phyloP scores from a whole-genome alignment of 35 echinoderm and acorn worm species.

The Anneissia japonica region DNA sequence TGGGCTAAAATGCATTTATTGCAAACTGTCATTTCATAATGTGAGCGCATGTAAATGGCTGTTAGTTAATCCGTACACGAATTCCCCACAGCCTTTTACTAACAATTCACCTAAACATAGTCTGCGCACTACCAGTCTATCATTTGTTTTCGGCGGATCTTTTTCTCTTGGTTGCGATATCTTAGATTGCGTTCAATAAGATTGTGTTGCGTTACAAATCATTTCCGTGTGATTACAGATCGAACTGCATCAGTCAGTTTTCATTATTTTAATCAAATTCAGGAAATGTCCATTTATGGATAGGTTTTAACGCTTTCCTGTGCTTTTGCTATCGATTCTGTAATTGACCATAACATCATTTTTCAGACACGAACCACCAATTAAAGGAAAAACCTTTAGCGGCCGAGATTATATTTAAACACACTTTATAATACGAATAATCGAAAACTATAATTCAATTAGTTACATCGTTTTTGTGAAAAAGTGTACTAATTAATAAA shows the following conservation, averaged over 20 bases:
- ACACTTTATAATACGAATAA: neutral
- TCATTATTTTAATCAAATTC: neutral
- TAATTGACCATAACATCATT: neutral
- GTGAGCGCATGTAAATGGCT: neutral
- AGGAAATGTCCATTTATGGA: conserved; percentile 1
- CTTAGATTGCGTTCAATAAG: neutral
- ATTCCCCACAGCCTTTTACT: neutral
- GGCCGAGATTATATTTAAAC: neutral
- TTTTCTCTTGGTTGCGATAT: no score
- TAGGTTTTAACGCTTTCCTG: neutral
- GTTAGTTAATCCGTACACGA: neutral
- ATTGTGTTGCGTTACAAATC: neutral
- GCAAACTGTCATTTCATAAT: neutral
- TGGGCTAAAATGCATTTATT: conserved; percentile 1
- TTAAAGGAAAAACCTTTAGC: neutral
- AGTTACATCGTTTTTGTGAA: neutral
- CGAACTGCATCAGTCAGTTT: neutral
- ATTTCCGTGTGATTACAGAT: neutral
- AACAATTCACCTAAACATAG: neutral
- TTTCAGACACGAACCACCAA: neutral
- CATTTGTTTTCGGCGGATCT: no score
- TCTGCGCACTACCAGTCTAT: neutral
- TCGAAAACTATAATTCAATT: neutral
- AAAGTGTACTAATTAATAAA: neutral
- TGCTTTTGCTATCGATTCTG: neutral